These are phyloP conservation scores for Deilephila elpenor DNA, from an alignment of 2,888 invertebrate genomes.

Conservation along the genomic window DNA sequence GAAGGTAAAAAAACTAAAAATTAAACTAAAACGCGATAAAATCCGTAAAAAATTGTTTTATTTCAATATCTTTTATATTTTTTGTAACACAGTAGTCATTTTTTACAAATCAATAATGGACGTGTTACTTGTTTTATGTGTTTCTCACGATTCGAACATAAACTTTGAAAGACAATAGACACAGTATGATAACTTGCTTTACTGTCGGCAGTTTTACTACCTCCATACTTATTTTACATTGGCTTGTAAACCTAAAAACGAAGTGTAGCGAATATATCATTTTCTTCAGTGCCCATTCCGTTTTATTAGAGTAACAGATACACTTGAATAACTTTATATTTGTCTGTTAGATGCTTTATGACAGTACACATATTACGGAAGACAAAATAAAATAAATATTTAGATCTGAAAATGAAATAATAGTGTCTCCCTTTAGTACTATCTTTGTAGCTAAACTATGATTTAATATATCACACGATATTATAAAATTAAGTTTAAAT, in stretches of 20 bases:
- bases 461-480: no score
- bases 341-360: not conserved
- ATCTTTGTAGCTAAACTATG: no score
- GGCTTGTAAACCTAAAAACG: constrained; percentile 28
- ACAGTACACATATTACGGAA: no score
- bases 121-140: constrained; percentile 10
- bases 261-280: not conserved
- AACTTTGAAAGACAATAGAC: constrained; percentile 25
- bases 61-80: not conserved
- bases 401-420: no score
- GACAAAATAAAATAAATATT: no score
- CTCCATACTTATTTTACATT: not conserved
- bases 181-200: constrained; percentile 5
- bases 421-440: no score
- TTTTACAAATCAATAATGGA: not conserved
- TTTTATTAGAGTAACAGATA: not conserved
- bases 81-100: not conserved
- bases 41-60: no score
- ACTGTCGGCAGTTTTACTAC: constrained; percentile 11
- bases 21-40: no score
- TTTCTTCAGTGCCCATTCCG: not conserved
- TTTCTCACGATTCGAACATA: constrained; percentile 21
- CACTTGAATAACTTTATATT: constrained; percentile 3
- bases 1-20: no score
- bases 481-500: no score